phyloP scores from a whole-genome alignment of 2,113 vertebrate species.

The Chunga burmeisteri region DNA sequence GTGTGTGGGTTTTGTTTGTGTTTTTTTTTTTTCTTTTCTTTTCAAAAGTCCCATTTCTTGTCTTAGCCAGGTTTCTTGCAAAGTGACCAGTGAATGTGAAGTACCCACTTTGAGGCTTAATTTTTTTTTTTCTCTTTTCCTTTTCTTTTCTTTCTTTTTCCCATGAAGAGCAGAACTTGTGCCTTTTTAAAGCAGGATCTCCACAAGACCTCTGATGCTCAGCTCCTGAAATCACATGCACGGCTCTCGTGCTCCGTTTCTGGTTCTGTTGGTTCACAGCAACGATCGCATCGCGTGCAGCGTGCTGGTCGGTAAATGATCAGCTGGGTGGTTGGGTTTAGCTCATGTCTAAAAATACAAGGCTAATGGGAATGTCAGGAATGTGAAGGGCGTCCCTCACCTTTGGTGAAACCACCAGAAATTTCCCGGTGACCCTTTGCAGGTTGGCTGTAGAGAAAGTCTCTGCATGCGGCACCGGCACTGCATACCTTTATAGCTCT shows the following conservation, averaged over 20 bases:
- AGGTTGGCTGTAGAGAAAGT: not conserved
- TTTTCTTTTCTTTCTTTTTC: not conserved
- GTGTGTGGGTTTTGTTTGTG: not conserved
- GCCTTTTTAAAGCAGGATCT: not conserved
- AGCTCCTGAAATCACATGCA: rapidly evolving
- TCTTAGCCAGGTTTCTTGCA: not conserved
- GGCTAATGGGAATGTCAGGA: not conserved
- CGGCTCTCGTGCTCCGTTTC: rapidly evolving
- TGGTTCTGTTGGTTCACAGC: not conserved
- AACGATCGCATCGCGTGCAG: rapidly evolving
- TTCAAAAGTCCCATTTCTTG: not conserved
- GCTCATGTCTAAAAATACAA: not conserved
- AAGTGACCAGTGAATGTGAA: not conserved
- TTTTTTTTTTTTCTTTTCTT: not conserved
- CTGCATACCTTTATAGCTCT: not conserved
- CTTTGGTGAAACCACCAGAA: not conserved
- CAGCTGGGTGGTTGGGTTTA: not conserved
- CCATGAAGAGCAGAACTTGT: not conserved
- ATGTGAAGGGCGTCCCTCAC: not conserved
- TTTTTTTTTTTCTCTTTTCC: not conserved
- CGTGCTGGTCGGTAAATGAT: not conserved
- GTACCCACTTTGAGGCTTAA: not conserved
- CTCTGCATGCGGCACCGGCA: not conserved
- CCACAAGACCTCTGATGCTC: not conserved
- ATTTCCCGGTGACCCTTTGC: not conserved